phyloP scores from a whole-genome alignment of 2,113 vertebrate species.

The Symphodus melops region DNA sequence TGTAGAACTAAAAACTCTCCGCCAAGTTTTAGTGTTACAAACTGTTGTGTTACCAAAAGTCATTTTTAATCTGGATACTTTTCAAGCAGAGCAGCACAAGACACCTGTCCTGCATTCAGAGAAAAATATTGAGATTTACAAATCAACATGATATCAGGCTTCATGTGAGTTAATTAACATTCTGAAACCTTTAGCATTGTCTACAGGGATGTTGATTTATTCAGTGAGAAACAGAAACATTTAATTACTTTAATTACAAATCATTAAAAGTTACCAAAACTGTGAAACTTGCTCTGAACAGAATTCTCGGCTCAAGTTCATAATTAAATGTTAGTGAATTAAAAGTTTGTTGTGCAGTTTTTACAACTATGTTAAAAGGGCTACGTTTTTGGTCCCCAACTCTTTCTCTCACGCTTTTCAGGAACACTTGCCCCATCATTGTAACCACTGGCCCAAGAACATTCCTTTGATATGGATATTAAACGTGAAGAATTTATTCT shows the following conservation, averaged over 20 bases:
- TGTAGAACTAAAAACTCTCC: background rate
- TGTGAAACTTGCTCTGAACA: background rate
- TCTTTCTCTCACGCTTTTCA: too few species aligned
- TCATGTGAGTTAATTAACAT: conserved; percentile 43
- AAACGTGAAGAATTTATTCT: too few species aligned
- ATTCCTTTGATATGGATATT: too few species aligned
- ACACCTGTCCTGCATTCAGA: background rate
- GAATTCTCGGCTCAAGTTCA: background rate
- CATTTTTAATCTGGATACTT: background rate
- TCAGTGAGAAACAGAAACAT: background rate
- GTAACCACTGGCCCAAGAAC: too few species aligned
- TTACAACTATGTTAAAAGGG: background rate
- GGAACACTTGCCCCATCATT: too few species aligned
- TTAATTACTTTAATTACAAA: background rate
- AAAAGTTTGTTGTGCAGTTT: background rate
- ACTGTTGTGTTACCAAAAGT: background rate
- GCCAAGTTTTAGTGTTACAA: background rate
- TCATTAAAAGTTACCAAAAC: background rate
- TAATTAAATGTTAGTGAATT: background rate
- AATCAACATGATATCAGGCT: conserved; percentile 7
- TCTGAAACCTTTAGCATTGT: background rate
- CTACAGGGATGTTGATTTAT: background rate
- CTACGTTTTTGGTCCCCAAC: background rate
- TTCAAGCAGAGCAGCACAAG: conserved; percentile 6
- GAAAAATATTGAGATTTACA: conserved; percentile 22